Evolutionary conservation across 2,113 vertebrate species (phyloP).

Genomic region (Actinemys pallida): DNA sequence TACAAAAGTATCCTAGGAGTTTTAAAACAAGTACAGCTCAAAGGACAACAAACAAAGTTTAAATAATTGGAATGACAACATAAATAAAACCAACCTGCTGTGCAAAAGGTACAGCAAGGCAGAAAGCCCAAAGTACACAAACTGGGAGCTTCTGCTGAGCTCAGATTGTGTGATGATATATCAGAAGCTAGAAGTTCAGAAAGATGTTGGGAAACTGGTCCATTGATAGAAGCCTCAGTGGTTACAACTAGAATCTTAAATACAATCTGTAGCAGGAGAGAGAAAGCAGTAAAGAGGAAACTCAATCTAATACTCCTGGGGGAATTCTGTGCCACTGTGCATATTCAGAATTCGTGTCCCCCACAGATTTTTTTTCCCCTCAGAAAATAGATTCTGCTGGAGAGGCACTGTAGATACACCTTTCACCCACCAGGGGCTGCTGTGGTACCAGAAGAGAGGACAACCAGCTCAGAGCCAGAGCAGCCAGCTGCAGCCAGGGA

Average conservation of each 20-base stretch:
- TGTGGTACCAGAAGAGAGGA: neutral
- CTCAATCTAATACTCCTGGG: neutral
- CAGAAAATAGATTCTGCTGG: neutral
- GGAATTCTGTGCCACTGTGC: neutral
- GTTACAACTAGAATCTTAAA: accelerated
- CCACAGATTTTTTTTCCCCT: neutral
- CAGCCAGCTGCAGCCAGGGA: neutral
- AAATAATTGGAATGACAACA: neutral
- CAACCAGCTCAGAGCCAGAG: neutral
- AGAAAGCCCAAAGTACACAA: neutral
- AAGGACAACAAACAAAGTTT: neutral
- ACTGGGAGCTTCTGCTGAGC: neutral
- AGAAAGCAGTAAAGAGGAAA: neutral
- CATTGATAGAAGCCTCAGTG: neutral
- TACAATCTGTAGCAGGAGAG: neutral
- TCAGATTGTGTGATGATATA: too few relatives aligned
- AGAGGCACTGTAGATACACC: neutral
- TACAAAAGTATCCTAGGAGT: neutral
- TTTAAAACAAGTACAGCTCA: neutral
- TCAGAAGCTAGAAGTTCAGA: neutral
- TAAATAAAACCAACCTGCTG: too few relatives aligned
- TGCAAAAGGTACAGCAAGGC: neutral
- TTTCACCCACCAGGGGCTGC: neutral
- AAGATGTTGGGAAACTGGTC: neutral
- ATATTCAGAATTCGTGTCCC: neutral